A percentile compares a stretch with the other conserved stretches of the same genome.
phyloP scores from a whole-genome alignment of 2,797 vertebrate species.

The Gorsachius magnificus region DNA sequence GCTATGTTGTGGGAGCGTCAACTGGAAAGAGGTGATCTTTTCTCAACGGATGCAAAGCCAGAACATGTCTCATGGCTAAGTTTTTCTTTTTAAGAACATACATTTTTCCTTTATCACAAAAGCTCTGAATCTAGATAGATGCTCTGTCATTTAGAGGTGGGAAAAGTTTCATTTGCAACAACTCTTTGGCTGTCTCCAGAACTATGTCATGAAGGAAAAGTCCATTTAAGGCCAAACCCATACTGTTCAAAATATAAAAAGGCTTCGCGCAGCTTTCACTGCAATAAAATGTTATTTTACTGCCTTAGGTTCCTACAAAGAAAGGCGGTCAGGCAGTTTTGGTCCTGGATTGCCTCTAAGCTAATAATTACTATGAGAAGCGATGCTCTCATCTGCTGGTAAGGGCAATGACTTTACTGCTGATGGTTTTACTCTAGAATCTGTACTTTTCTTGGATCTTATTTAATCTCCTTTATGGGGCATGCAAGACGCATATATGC shows the following conservation, averaged over 20 bases:
- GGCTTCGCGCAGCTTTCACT: background rate
- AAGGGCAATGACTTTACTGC: background rate
- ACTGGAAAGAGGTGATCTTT: background rate
- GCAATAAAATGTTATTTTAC: background rate
- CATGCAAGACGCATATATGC: background rate
- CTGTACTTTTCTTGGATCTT: background rate
- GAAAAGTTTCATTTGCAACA: background rate
- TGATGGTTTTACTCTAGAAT: background rate
- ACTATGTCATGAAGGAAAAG: background rate
- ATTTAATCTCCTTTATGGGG: background rate
- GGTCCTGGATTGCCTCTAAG: background rate
- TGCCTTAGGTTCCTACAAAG: background rate
- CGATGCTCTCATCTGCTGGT: background rate
- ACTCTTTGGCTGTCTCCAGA: background rate
- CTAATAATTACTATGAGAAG: background rate
- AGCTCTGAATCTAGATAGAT: background rate
- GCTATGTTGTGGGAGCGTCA: background rate
- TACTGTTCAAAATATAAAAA: background rate
- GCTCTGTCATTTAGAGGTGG: background rate
- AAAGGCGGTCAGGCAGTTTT: background rate
- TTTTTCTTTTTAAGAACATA: background rate
- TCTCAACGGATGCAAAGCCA: background rate
- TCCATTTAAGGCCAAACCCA: background rate
- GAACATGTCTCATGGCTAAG: background rate
- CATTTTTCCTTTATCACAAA: background rate